Evolutionary conservation across 2,797 vertebrate species (phyloP), one percentile per base, ranked within the genome.

Genomic region (Hippoglossus hippoglossus): DNA sequence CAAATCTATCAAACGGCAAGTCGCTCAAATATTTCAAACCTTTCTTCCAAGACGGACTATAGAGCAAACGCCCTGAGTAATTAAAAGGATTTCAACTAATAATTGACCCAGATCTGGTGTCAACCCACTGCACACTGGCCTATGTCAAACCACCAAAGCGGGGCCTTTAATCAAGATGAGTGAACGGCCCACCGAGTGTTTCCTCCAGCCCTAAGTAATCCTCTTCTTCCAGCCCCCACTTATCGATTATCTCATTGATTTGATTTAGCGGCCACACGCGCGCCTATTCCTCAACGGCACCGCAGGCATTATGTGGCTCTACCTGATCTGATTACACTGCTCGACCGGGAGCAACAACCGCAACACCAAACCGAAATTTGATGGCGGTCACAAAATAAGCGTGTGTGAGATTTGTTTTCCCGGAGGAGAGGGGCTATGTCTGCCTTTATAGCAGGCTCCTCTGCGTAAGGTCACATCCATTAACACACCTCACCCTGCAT

Each of bases 181-280:
- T 86, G 85, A 88, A 72, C 13, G 72, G 75, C 70, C 79, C 58
- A 56, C 60, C 12, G 60, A 82, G 81, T 78, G 79, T 85, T 85
- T 86, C 89, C 85, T 81, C 73, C 77, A 52, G 85, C 81, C 78
- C 79, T 69, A 72, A 85, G 82, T 91, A 89, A 91, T 90, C 88
- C 82, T 86, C 77, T 82, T 73, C 81, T 73, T 60, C 65, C 79
- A 79, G 70, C 80, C 76, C 76, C 76, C 61, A 41, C 77, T 71
- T 87, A 92, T 92, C 56, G 92, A 94, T 92, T 77, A 75, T 60
- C 74, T 87, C 80, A 89, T 92, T 89, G 88, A 91, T 91, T 88
- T 87, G 83, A 91, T 91, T 92, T 87, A 84, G 84, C 54, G 2
- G 79, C 75, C 77, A 73, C 83, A 82, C 50, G 39, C 49, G 6